Base-by-base conservation (phyloP, 1,140 invertebrate genomes). In the Camponotus pennsylvanicus region DNA sequence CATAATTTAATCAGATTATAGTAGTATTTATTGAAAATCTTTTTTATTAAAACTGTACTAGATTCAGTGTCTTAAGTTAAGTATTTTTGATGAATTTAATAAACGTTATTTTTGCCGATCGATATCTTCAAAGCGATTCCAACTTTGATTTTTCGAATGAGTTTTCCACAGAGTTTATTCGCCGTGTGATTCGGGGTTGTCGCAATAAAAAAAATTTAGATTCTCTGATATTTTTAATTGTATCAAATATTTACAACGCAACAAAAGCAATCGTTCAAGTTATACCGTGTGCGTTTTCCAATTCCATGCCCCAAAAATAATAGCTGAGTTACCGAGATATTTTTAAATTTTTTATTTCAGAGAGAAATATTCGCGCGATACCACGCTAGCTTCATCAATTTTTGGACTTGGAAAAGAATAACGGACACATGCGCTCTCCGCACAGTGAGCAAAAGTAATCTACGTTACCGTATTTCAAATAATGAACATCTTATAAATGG, bases 201-300 rank as follows among this genome's bases (percentile, higher is more conserved):
- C 11, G 27, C 55, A 45, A n/a, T 71, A 71, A 59, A 67, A 55
- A 82, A 61, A 57, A 18, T 82, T 21, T 45, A 82, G 69, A 37
- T 61, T 75, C 15, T 7, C 55, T 11, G 13, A 4, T 52, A 18
- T 61, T 83, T 83, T 83, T 75, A 83, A 83, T 83, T 83, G 55
- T 40, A 75, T 75, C 55, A 73, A 75, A 83, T 83, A 83, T 83
- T 75, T 83, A 83, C 79, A 75, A 75, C 61, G 69, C 32, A 32
- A 55, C 21, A 83, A 73, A 63, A 73, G 79, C 69, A 83, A 83
- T 37, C 45, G 55, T 45, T 57, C 69, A 83, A 83, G 69, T 83
- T 83, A 82, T 82, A 75, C 13, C 7, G 40, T n/a, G 11, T 37
- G 40, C 18, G n/a, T 49, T 75, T 21, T 83, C 42, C 79, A 83